These are phyloP conservation scores for Varanus salvator DNA, from an alignment of 2,113 vertebrate genomes.

Conservation along the genomic window DNA sequence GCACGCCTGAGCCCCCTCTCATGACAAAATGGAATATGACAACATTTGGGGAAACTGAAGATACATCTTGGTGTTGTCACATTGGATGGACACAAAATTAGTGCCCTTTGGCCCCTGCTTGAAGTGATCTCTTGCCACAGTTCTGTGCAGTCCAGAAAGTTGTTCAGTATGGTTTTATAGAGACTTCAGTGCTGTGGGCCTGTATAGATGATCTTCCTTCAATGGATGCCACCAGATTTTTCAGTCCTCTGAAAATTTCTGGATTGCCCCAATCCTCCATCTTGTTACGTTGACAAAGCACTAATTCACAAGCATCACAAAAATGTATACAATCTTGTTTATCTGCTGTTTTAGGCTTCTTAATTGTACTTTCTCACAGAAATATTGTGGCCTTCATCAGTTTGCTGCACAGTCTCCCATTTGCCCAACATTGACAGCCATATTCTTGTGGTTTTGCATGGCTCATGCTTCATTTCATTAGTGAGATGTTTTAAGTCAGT, in stretches of 20 bases:
- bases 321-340: slow-evolving; percentile 39
- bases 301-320: slow-evolving; percentile 40
- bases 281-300: slow-evolving; percentile 1
- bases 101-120: not conserved
- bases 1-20: not conserved
- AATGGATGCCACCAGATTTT: slow-evolving; percentile 27
- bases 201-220: not conserved
- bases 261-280: not conserved
- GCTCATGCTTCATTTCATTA: too few species aligned
- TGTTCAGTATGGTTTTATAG: not conserved
- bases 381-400: too few species aligned
- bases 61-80: not conserved
- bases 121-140: not conserved
- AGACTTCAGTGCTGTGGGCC: not conserved
- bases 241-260: slow-evolving; percentile 18
- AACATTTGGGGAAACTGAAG: not conserved
- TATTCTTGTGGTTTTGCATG: too few species aligned
- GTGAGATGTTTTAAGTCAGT: too few species aligned
- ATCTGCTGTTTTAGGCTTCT: slow-evolving; percentile 6
- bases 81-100: not conserved
- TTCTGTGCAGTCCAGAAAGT: not conserved
- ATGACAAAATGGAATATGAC: not conserved
- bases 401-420: too few species aligned
- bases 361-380: not conserved
- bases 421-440: too few species aligned